Conservation (phyloP, 2,888 invertebrate genomes). For the Sussaba pulchella region DNA sequence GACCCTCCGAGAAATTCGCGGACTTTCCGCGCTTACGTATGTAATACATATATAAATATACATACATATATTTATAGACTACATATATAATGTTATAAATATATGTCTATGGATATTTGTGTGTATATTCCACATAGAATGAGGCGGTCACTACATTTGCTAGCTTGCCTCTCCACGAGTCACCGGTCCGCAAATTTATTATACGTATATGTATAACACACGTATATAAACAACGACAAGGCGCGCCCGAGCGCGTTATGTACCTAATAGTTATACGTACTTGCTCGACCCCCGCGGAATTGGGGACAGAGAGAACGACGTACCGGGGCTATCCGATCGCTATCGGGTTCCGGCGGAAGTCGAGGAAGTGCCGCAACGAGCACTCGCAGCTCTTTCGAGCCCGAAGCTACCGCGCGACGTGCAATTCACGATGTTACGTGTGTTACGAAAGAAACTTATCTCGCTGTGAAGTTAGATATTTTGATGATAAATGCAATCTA, state of each 20-base stretch:
- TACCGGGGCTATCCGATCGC: constrained; percentile 78
- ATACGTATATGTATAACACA: neutral
- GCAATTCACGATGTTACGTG: neutral
- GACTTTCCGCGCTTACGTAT: constrained; percentile 66
- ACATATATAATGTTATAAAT: no score
- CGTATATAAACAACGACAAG: constrained; percentile 2
- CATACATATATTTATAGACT: constrained; percentile 26
- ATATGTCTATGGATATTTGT: constrained; percentile 7
- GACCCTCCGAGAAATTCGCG: constrained; percentile 25
- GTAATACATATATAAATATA: constrained; percentile 4
- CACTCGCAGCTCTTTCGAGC: constrained; percentile 43
- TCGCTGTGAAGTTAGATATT: neutral
- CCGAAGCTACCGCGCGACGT: constrained; percentile 35
- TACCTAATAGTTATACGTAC: constrained; percentile 10
- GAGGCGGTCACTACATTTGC: constrained; percentile 51
- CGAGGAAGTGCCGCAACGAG: constrained; percentile 75
- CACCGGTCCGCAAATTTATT: constrained; percentile 37
- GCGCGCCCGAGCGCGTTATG: neutral
- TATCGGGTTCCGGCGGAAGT: constrained; percentile 82
- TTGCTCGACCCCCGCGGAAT: constrained; percentile 45
- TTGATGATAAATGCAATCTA: neutral
- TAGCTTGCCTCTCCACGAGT: constrained; percentile 44
- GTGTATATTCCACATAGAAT: constrained; percentile 43
- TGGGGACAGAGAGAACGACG: constrained; percentile 68
- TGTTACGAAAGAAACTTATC: constrained; percentile 20